Percentiles rank a stretch among this genome's conserved stretches.
Conservation (phyloP, 2,113 vertebrate genomes). For the Semnornis frantzii region DNA sequence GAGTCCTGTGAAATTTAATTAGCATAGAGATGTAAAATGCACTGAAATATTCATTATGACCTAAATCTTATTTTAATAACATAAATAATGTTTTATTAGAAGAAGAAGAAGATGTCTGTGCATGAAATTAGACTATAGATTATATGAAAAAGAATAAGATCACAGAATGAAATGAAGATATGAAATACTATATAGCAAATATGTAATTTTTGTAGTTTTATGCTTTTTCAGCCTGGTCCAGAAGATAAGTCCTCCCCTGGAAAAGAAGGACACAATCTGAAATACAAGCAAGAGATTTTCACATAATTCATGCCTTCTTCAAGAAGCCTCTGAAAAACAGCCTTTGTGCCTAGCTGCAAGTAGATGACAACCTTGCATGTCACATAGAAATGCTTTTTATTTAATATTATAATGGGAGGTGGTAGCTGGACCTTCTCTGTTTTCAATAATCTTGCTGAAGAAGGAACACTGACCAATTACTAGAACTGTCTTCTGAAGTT, state of each 20-base stretch:
- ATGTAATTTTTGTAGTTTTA: background rate
- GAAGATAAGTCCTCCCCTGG: background rate
- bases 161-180: background rate
- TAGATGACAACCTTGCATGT: background rate
- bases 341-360: background rate
- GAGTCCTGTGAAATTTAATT: conserved; percentile 30
- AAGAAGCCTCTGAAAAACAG: background rate
- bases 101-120: background rate
- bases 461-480: background rate
- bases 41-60: conserved; percentile 26
- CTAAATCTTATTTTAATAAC: conserved; percentile 11
- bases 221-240: background rate
- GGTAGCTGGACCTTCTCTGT: background rate
- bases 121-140: background rate
- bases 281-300: background rate
- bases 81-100: conserved; percentile 1
- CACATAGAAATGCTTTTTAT: background rate
- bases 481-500: background rate
- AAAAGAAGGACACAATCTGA: background rate
- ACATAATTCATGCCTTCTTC: background rate
- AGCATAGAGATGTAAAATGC: conserved; percentile 13
- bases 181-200: background rate
- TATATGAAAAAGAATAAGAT: background rate
- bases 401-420: background rate
- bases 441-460: background rate